phyloP scores from a whole-genome alignment of 1,140 invertebrate genomes.

The Calliopsis andreniformis region DNA sequence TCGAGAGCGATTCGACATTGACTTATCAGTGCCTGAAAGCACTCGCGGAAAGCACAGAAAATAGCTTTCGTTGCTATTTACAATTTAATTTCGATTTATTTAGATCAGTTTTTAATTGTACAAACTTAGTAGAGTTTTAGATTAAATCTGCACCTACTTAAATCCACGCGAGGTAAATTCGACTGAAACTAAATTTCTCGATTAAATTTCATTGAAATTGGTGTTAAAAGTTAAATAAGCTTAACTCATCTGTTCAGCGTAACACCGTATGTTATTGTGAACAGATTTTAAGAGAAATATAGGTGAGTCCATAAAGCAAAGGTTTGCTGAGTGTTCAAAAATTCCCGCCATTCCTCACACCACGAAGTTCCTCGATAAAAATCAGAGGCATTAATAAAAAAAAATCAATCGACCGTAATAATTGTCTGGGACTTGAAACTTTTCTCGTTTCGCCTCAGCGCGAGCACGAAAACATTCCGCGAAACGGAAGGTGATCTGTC shows the following conservation, averaged over 20 bases:
- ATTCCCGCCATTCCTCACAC: not conserved
- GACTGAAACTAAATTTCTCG: too few species aligned
- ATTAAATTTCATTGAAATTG: too few species aligned
- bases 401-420: conserved; percentile 1
- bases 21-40: not conserved
- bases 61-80: too few species aligned
- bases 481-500: conserved; percentile 7
- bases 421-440: not conserved
- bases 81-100: too few species aligned
- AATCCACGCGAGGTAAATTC: too few species aligned
- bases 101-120: not conserved
- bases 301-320: not conserved
- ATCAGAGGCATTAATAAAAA: not conserved
- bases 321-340: not conserved
- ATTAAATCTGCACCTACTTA: too few species aligned
- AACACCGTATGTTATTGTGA: too few species aligned
- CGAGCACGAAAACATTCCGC: not conserved
- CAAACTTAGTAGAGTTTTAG: too few species aligned
- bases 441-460: not conserved
- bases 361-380: not conserved
- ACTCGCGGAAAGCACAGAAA: not conserved
- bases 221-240: too few species aligned
- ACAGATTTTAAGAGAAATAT: too few species aligned
- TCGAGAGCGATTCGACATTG: not conserved
- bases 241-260: too few species aligned